A percentile compares a stretch with the other conserved stretches of the same genome.
phyloP scores from a whole-genome alignment of 1,140 invertebrate genomes.

The Drosophila repletoides region DNA sequence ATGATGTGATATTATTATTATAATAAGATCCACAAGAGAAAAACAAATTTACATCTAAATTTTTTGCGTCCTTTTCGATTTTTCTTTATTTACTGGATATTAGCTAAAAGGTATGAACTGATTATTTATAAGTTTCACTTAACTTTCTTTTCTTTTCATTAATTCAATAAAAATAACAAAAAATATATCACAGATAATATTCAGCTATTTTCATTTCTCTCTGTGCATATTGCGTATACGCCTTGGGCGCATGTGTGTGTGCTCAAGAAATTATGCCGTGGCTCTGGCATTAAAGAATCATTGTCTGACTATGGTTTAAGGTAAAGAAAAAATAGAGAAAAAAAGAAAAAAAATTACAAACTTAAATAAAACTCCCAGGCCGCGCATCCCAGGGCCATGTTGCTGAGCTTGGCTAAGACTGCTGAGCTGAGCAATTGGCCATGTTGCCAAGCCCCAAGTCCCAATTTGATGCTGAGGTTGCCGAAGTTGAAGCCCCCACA shows the following conservation, averaged over 20 bases:
- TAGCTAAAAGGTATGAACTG: too few relatives aligned
- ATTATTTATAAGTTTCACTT: too few relatives aligned
- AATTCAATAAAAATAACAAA: too few relatives aligned
- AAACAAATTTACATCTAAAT: too few relatives aligned
- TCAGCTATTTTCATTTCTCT: too few relatives aligned
- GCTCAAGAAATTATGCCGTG: slow-evolving; percentile 23
- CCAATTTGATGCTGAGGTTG: slow-evolving; percentile 9
- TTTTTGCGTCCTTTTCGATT: too few relatives aligned
- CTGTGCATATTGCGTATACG: slow-evolving; percentile 45
- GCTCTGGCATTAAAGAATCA: slow-evolving; percentile 61
- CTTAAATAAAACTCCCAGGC: slow-evolving; percentile 42
- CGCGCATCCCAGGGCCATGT: slow-evolving; percentile 20
- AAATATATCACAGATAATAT: too few relatives aligned
- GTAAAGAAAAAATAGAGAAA: neutral
- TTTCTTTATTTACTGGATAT: too few relatives aligned
- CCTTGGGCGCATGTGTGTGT: neutral
- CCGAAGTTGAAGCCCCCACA: slow-evolving; percentile 10
- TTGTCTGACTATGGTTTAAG: slow-evolving; percentile 38
- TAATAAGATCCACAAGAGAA: too few relatives aligned
- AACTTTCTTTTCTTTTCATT: too few relatives aligned
- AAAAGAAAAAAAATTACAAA: neutral
- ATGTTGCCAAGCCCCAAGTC: slow-evolving; percentile 40
- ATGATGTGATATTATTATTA: too few relatives aligned
- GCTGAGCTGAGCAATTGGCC: slow-evolving; percentile 8
- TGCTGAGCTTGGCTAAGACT: too few relatives aligned